Evolutionary conservation across 2,797 vertebrate species (phyloP).

Genomic region (Phrynocephalus guinanensis): DNA sequence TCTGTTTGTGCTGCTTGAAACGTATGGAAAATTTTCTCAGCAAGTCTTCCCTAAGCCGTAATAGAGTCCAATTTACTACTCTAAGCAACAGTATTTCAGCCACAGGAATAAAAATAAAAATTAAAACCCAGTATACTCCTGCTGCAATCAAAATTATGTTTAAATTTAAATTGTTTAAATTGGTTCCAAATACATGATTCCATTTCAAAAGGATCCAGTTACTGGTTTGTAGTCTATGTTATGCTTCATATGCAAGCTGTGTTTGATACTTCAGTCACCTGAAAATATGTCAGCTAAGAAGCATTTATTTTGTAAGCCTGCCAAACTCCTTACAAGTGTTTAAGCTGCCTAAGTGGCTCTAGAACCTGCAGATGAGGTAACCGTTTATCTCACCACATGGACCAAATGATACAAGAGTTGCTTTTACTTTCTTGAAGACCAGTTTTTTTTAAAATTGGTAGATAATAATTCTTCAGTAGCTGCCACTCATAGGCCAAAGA

Average conservation of each 20-base stretch:
- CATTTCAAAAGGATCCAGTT: background rate
- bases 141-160: background rate
- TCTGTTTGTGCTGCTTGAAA: too few relatives aligned
- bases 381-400: background rate
- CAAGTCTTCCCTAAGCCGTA: too few relatives aligned
- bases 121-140: background rate
- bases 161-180: background rate
- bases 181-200: background rate
- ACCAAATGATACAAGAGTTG: background rate
- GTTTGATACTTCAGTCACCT: background rate
- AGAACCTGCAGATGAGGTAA: background rate
- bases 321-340: background rate
- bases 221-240: background rate
- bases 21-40: too few relatives aligned
- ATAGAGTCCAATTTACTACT: too few relatives aligned
- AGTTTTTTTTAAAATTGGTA: background rate
- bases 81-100: too few relatives aligned
- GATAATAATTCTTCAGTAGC: background rate
- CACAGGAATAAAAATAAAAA: background rate
- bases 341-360: conserved; percentile 2
- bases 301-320: background rate
- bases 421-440: background rate
- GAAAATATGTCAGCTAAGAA: conserved; percentile 7
- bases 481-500: background rate
- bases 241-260: background rate